phyloP scores from a whole-genome alignment of 2,888 invertebrate genomes.

The Scelioninae gen. 2 region DNA sequence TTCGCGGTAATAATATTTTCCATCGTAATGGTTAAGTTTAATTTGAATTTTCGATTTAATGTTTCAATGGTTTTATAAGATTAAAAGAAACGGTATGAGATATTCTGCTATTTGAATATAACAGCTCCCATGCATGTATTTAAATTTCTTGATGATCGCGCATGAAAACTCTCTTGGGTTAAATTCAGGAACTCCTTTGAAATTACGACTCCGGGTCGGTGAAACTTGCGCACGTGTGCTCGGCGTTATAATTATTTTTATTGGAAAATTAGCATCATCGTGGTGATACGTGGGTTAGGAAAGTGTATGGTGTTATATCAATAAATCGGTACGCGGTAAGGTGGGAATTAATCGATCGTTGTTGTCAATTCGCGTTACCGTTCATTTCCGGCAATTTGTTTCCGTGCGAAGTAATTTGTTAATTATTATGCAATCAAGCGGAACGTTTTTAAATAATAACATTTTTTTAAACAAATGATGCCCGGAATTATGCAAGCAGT shows the following conservation, averaged over 20 bases:
- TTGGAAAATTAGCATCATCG: not conserved
- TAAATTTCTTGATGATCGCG: slow-evolving; percentile 29
- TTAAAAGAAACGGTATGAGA: not conserved
- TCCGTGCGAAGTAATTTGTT: too few relatives aligned
- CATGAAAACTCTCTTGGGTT: slow-evolving; percentile 30
- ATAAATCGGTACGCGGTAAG: too few relatives aligned
- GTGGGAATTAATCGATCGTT: too few relatives aligned
- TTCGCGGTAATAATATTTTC: too few relatives aligned
- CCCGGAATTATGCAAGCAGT: slow-evolving; percentile 21
- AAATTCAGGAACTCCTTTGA: slow-evolving; percentile 30
- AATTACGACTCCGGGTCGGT: slow-evolving; percentile 20
- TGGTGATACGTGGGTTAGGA: too few relatives aligned
- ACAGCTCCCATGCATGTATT: slow-evolving; percentile 32
- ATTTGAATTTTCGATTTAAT: slow-evolving; percentile 8
- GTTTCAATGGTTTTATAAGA: not conserved
- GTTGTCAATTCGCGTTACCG: too few relatives aligned
- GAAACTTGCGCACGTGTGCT: not conserved
- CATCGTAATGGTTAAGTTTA: not conserved
- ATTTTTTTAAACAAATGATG: too few relatives aligned
- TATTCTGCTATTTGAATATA: slow-evolving; percentile 21
- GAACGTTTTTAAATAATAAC: too few relatives aligned
- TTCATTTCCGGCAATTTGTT: too few relatives aligned
- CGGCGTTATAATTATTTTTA: not conserved
- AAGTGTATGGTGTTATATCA: too few relatives aligned
- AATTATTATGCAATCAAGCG: too few relatives aligned